Base-by-base conservation (phyloP, 2,888 invertebrate genomes). In the Eristalis arbustorum region DNA sequence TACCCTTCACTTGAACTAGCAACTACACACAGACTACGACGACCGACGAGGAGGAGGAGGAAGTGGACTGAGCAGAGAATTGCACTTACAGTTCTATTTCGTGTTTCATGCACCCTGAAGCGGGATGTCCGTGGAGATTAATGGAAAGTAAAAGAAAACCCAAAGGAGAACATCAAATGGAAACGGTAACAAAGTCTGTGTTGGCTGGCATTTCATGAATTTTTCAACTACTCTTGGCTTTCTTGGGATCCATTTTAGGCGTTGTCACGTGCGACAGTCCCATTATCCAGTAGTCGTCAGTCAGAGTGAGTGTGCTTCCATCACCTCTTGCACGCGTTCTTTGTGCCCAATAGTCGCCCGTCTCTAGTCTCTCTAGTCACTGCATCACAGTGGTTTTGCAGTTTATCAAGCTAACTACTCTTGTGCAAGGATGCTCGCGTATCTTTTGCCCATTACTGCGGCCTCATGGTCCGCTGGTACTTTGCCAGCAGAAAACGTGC, bases 231-330 rank as follows among this genome's bases (percentile, higher is more conserved):
- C 69, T 80, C 73, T 37, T 49, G 72, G 57, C 23, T 76, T 49
- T 67, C 61, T 23, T 49, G 72, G 22, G 62, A 77, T 77, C 77
- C 69, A 79, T 83, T 87, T 87, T 79, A 83, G 87, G 87, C 75
- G 83, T 87, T 87, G 79, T 87, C 87, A 87, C 87, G 83, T 87
- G 87, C 83, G 83, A 87, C 74, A 68, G 78, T 72, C 83, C 75
- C 72, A 87, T 87, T 87, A 87, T 87, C 74, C 83, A 62, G 62
- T 68, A 71, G 81, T 61, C 74, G 78, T 82, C 82, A 73, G 83
- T 82, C 78, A 75, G 66, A 49, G 59, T 66, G 69, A 78, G 74
- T 80, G 85, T 72, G 61, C 74, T 73, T 71, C 78, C 74, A 82
- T 83, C 87, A 78, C 78, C 75, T 75, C 59, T 10, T 69, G 64